phyloP scores from a whole-genome alignment of 2,888 invertebrate species.

The Yponomeuta cagnagella region DNA sequence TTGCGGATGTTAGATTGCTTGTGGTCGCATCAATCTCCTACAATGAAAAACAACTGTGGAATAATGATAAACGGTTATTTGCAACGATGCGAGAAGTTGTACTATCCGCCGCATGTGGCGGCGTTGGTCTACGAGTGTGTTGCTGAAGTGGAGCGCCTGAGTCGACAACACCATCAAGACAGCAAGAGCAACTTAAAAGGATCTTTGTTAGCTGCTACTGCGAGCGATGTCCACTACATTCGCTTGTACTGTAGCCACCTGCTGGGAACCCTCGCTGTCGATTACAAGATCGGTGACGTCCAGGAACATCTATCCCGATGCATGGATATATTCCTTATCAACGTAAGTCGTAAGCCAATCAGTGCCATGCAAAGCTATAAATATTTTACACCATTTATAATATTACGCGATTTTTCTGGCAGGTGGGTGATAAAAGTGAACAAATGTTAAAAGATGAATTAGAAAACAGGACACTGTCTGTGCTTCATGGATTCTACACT shows the following conservation, averaged over 20 bases:
- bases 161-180: slow-evolving; percentile 26
- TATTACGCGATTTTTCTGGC: background rate
- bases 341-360: slow-evolving; percentile 38
- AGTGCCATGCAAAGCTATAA: background rate
- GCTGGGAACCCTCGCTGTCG: slow-evolving; percentile 33
- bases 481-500: slow-evolving; percentile 72
- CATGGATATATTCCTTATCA: slow-evolving; percentile 49
- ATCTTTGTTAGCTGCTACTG: slow-evolving; percentile 41
- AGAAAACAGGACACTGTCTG: slow-evolving; percentile 72
- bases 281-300: slow-evolving; percentile 35
- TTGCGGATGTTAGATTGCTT: slow-evolving; percentile 46
- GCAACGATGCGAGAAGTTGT: slow-evolving; percentile 47
- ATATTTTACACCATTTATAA: slow-evolving; percentile 36
- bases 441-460: slow-evolving; percentile 74
- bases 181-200: slow-evolving; percentile 39
- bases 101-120: slow-evolving; percentile 55
- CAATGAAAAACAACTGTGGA: slow-evolving; percentile 53
- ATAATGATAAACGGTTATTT: slow-evolving; percentile 64
- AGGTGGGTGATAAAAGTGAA: slow-evolving; percentile 38
- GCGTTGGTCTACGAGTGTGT: slow-evolving; percentile 60
- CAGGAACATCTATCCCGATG: slow-evolving; percentile 35
- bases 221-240: slow-evolving; percentile 44
- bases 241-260: slow-evolving; percentile 58
- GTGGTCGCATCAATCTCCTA: slow-evolving; percentile 37
- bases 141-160: slow-evolving; percentile 46